A percentile compares a stretch with the other conserved stretches of the same genome.
These are phyloP conservation scores for Desmodus rotundus DNA, from an alignment of 2,113 vertebrate genomes.

Conservation along the genomic window DNA sequence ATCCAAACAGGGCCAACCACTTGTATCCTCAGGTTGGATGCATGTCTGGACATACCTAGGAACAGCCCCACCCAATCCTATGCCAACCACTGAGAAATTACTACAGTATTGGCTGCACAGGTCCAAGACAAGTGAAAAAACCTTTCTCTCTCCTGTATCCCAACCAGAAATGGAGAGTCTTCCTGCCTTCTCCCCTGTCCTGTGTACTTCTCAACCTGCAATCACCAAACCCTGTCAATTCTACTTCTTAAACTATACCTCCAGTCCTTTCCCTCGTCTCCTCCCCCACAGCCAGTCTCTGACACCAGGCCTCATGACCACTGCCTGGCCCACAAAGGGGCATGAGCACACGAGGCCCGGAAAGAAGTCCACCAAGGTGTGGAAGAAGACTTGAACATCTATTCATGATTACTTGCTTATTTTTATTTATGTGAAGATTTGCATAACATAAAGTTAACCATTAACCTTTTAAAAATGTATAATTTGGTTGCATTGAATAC, in stretches of 20 bases:
- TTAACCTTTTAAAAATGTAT: neutral
- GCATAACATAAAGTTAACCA: neutral
- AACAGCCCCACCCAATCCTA: neutral
- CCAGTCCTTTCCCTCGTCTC: neutral
- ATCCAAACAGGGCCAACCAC: neutral
- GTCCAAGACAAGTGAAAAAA: neutral
- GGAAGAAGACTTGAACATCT: neutral
- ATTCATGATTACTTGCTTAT: neutral
- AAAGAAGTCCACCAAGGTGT: neutral
- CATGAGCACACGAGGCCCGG: accelerated
- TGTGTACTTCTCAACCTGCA: neutral
- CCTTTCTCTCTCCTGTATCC: neutral
- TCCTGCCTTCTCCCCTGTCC: neutral
- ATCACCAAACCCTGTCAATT: neutral
- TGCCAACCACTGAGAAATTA: neutral
- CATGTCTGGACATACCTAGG: neutral
- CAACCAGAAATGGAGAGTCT: neutral
- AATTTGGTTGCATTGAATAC: neutral
- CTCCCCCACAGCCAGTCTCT: neutral
- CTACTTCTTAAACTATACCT: neutral
- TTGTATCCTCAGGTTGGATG: neutral
- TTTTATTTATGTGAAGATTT: neutral
- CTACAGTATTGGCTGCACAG: neutral
- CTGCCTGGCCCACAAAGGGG: neutral
- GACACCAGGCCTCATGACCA: accelerated